Conservation (phyloP, 2,888 invertebrate species). For the Sminthurinus aureus region DNA sequence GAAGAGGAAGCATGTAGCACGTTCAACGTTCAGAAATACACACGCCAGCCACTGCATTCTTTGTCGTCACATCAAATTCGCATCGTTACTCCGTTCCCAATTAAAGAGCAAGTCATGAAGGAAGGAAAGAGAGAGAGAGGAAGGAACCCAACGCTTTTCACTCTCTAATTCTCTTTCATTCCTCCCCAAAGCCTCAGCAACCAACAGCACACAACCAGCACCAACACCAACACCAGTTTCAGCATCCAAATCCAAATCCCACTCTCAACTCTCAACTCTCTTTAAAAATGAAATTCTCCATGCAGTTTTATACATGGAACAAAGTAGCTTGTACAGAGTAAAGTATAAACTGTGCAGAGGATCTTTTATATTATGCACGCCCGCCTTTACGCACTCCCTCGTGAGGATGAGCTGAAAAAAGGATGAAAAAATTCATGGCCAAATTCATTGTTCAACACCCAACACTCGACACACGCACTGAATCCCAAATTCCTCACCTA, state of each 20-base stretch:
- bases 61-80: conserved; percentile 56
- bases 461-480: too few species aligned
- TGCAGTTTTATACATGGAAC: too few species aligned
- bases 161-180: background rate
- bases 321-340: too few species aligned
- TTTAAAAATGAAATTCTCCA: conserved; percentile 30
- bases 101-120: conserved; percentile 44
- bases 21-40: conserved; percentile 20
- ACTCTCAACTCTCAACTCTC: too few species aligned
- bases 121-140: background rate
- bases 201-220: background rate
- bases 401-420: too few species aligned
- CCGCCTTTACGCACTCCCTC: too few species aligned
- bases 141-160: conserved; percentile 10
- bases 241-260: too few species aligned
- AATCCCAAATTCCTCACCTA: too few species aligned
- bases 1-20: conserved; percentile 5
- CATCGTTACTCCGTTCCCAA: conserved; percentile 54
- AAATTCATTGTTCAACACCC: too few species aligned
- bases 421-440: too few species aligned
- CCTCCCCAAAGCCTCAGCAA: background rate
- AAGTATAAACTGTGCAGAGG: too few species aligned
- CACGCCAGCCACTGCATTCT: conserved; percentile 42
- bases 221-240: background rate
- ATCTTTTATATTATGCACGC: too few species aligned